Percentiles rank a stretch among this genome's conserved stretches.
Conservation (phyloP, 53 echinoderm and acorn worm genomes). For the Zoroaster sp. region DNA sequence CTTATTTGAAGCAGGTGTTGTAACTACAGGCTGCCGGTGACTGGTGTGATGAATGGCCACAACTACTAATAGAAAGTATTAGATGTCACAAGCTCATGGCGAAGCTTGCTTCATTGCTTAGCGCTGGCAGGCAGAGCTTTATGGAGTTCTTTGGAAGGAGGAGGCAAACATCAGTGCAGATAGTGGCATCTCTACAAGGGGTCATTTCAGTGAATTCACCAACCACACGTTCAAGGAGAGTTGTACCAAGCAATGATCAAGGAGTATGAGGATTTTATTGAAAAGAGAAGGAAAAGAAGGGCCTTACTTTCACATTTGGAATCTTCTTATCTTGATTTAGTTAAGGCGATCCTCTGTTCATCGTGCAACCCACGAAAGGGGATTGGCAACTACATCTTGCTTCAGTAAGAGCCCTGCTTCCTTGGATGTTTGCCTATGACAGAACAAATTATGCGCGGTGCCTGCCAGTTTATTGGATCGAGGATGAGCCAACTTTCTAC, state of each 20-base stretch:
- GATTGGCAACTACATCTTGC: slow-evolving; percentile 65
- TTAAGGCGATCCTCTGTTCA: slow-evolving; percentile 31
- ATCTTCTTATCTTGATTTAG: slow-evolving; percentile 67
- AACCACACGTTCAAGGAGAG: not conserved
- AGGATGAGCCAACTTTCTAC: slow-evolving; percentile 57
- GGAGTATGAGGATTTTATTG: not conserved
- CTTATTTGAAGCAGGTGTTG: slow-evolving; percentile 37
- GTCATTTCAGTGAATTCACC: not conserved
- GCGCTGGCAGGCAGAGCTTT: slow-evolving; percentile 54
- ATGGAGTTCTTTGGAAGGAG: slow-evolving; percentile 12
- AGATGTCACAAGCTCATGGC: slow-evolving; percentile 30
- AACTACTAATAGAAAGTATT: slow-evolving; percentile 50
- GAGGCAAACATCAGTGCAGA: not conserved
- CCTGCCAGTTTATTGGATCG: slow-evolving; percentile 63
- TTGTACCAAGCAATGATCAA: not conserved
- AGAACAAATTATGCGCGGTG: slow-evolving; percentile 70
- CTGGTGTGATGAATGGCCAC: slow-evolving; percentile 56
- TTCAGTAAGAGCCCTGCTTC: slow-evolving; percentile 30
- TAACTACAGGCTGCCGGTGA: slow-evolving; percentile 38
- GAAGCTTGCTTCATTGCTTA: slow-evolving; percentile 65
- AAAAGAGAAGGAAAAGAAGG: not conserved
- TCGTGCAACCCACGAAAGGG: slow-evolving; percentile 56
- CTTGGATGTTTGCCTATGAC: slow-evolving; percentile 70
- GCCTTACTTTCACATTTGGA: slow-evolving; percentile 58
- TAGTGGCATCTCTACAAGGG: not conserved